Percentiles rank a stretch among this genome's conserved stretches.
These are phyloP conservation scores for Spodoptera littoralis DNA, from an alignment of 2,888 invertebrate genomes.

Conservation along the genomic window DNA sequence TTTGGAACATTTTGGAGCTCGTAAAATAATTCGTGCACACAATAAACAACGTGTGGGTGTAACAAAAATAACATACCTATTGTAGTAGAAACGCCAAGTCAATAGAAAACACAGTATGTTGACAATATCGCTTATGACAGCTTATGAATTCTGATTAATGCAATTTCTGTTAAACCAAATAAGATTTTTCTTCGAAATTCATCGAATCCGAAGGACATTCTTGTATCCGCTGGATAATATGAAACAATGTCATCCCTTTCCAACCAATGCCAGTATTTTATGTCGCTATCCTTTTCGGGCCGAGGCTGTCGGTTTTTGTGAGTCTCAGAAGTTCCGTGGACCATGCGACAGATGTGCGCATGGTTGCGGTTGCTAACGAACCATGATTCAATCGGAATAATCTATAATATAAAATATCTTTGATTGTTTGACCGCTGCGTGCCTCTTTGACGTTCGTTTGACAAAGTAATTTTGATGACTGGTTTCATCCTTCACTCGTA, in stretches of 20 bases:
- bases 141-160: conserved; percentile 65
- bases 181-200: conserved; percentile 68
- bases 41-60: conserved; percentile 42
- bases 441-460: conserved; percentile 67
- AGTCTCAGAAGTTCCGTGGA: conserved; percentile 83
- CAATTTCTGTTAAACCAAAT: conserved; percentile 61
- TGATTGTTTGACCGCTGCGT: conserved; percentile 82
- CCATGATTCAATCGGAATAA: conserved; percentile 85
- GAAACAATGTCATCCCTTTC: conserved; percentile 70
- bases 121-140: conserved; percentile 63
- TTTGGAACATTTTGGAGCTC: conserved; percentile 61
- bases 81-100: conserved; percentile 13
- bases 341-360: conserved; percentile 87
- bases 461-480: conserved; percentile 48
- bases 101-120: conserved; percentile 30
- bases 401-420: conserved; percentile 81
- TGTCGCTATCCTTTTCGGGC: conserved; percentile 73
- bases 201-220: conserved; percentile 73
- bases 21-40: conserved; percentile 46
- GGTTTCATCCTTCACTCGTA: conserved; percentile 21
- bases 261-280: conserved; percentile 49
- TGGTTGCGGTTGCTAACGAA: conserved; percentile 85
- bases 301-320: conserved; percentile 82
- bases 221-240: conserved; percentile 72
- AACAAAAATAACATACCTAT: conserved; percentile 44